Base-by-base conservation (phyloP, 2,797 vertebrate species). In the Tiaroga cobitis region DNA sequence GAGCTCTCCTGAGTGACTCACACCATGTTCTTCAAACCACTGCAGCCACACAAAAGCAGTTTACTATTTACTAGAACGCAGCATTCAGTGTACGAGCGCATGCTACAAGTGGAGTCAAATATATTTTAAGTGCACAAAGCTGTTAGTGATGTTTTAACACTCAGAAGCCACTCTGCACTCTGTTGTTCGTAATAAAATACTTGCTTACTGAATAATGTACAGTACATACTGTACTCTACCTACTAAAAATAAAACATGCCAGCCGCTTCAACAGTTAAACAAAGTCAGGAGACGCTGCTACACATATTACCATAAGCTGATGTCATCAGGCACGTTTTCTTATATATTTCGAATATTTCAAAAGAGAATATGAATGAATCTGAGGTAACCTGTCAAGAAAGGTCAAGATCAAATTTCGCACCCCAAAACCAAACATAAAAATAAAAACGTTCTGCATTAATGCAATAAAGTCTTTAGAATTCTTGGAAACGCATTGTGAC, bases 1-100 rank as follows among this genome's bases (percentile, higher is more conserved):
- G 54, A 63, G 39, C 39, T 49, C 72, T 67, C 16, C 59, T 67
- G 70, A 75, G 65, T 83, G 70, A 75, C 59, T 83, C 81, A 51
- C 54, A 61, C n/a, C 39, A 67, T 51, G 56, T 61, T 46, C 54
- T 82, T 29, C 8, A 61, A 82, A 56, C n/a, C 34, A 69, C 67
- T 70, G 65, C 49, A 56, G 80, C 24, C 34, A 43, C 68, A 82
- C 49, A 81, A 61, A 72, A 43, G 54, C 70, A 46, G 24, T 59
- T 59, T 32, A 73, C 54, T 26, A 54, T 74, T 82, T 82, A 75
- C 80, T 82, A 32, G 34, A 43, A 43, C 15, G 11, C 19, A 46
- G 13, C 10, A 5, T n/a, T 32, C 37, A 61, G 51, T 61, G 54
- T 46, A 43, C 10, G 26, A 82, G 7, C 0, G 15, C 9, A 18